Evolutionary conservation across 2,888 invertebrate species (phyloP).

Genomic region (Lepidocyrtoides sp.): DNA sequence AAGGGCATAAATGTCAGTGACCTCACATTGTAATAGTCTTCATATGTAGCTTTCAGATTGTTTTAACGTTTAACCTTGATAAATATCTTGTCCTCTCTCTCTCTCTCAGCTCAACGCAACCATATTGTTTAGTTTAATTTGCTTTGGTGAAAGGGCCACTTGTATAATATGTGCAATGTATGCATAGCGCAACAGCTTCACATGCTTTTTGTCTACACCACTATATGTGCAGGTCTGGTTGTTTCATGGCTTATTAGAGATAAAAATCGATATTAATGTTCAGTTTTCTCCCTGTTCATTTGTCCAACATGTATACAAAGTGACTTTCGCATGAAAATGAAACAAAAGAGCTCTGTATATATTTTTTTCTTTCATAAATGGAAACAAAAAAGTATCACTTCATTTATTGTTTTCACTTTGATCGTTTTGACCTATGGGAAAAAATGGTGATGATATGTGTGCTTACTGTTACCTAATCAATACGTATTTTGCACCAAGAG

Average conservation of each 20-base stretch:
- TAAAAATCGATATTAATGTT: neutral
- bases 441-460: neutral
- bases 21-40: neutral
- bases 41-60: neutral
- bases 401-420: conserved; percentile 14
- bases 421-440: conserved; percentile 21
- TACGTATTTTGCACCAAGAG: conserved; percentile 36
- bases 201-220: too few relatives aligned
- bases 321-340: too few relatives aligned
- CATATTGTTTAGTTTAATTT: neutral
- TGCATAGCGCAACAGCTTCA: conserved; percentile 33
- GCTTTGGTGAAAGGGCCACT: neutral
- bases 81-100: neutral
- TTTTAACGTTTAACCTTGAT: conserved; percentile 35
- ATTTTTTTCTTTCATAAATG: too few relatives aligned
- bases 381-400: neutral
- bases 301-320: too few relatives aligned
- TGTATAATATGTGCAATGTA: neutral
- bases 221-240: neutral
- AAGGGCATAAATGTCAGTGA: conserved; percentile 26
- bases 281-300: neutral
- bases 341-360: too few relatives aligned
- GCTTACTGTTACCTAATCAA: conserved; percentile 17
- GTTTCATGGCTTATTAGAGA: neutral
- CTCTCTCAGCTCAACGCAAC: too few relatives aligned